Base-by-base conservation (phyloP, 2,888 invertebrate species). In the Tortrix viridana region DNA sequence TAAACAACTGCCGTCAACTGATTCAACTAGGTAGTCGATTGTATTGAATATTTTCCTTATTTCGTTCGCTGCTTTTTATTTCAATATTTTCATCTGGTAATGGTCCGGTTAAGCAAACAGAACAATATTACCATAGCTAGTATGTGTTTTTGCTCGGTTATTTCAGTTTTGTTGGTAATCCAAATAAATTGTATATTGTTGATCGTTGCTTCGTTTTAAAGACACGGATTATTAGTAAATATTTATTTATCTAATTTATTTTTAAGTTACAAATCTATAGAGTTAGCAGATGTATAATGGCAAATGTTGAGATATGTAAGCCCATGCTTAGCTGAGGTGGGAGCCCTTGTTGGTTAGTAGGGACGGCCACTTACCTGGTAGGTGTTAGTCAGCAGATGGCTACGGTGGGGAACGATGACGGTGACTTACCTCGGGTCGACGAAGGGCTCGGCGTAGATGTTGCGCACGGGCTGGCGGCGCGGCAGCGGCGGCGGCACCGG, bases 361-460 rank as follows among this genome's bases (percentile, higher is more conserved):
- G 50, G 44, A 26, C 23, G 26, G 43, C 38, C 9, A 22, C 61
- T 69, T 68, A 69, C 67, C 65, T 67, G 65, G 19, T 55, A 53
- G 43, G 14, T 18, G 58, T 37, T 65, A 37, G 58, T 52, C 66
- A 3, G 32, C 12, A 12, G 59, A 64, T 54, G 65, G 49, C 22
- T 32, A 32, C 12, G 32, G 1, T 32, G 32, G n/a, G 54, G 47
- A 65, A 67, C 37, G 59, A 57, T 53, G 52, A 49, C 32, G 38
- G 14, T 37, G 63, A 86, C 92, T 91, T 85, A 92, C 92, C 92
- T 92, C 81, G 91, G 92, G 79, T 94, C 94, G 71, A 93, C 93
- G 87, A 94, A 94, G 74, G 94, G 94, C 78, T 94, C 94, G 44
- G 94, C 94, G 76, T 94, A 94, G 84, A 94, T 94, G 84, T 94